These are phyloP conservation scores for Resseliella maxima DNA, from an alignment of 2,888 invertebrate genomes.

Conservation along the genomic window DNA sequence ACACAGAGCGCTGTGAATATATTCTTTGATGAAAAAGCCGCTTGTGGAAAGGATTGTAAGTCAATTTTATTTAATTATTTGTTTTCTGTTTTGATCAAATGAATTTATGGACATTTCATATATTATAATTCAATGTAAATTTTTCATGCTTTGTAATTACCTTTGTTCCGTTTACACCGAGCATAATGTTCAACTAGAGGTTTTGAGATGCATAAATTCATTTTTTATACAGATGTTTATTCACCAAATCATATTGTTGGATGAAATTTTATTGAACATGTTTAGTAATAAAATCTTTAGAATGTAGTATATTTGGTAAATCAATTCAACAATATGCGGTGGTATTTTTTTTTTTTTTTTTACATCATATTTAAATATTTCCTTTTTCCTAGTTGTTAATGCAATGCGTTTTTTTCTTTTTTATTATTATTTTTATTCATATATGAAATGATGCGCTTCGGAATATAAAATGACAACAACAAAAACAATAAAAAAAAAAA, in stretches of 20 bases:
- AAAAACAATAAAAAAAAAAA: background rate
- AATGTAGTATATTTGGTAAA: background rate
- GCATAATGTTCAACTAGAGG: background rate
- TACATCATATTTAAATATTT: background rate
- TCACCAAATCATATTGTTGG: too few relatives aligned
- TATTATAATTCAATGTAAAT: too few relatives aligned
- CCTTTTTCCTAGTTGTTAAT: constrained; percentile 42
- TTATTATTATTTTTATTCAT: background rate
- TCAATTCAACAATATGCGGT: background rate
- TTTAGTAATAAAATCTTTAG: background rate
- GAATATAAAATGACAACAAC: background rate
- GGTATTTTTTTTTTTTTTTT: background rate
- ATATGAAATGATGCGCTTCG: background rate
- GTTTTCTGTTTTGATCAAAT: background rate
- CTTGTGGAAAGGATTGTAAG: constrained; percentile 63
- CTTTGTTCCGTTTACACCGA: too few relatives aligned
- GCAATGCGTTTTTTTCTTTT: background rate
- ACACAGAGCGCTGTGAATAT: constrained; percentile 65
- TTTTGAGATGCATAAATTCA: background rate
- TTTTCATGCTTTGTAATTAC: too few relatives aligned
- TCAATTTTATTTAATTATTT: background rate
- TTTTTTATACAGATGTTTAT: background rate
- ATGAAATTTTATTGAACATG: too few relatives aligned
- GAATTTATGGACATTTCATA: too few relatives aligned
- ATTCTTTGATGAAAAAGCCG: constrained; percentile 63